These are phyloP conservation scores for Lithophane ornitopus DNA, from an alignment of 2,888 invertebrate species.

Conservation along the genomic window DNA sequence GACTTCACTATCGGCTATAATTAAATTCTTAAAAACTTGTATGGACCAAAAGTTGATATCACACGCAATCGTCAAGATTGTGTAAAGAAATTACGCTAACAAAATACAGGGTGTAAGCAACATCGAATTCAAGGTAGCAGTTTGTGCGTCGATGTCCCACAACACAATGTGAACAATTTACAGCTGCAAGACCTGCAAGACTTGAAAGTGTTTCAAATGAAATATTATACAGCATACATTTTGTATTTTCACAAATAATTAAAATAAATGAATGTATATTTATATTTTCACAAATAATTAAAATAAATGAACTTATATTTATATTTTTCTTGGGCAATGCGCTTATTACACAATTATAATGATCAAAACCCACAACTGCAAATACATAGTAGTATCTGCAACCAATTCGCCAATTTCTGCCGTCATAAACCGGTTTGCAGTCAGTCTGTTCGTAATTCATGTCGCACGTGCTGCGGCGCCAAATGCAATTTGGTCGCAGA, in stretches of 20 bases:
- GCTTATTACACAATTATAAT: not conserved
- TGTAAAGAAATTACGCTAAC: not conserved
- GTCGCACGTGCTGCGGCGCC: conserved; percentile 70
- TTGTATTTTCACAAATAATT: not conserved
- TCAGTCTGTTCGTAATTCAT: conserved; percentile 70
- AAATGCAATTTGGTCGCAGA: conserved; percentile 71
- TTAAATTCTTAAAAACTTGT: too few species aligned
- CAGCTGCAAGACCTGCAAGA: not conserved
- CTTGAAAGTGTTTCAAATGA: not conserved
- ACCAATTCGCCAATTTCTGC: conserved; percentile 63
- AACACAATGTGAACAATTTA: not conserved
- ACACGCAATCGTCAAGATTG: not conserved
- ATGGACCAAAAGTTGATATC: not conserved
- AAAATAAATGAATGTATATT: not conserved
- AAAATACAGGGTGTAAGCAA: not conserved
- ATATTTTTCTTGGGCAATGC: not conserved
- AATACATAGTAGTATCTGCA: conserved; percentile 60
- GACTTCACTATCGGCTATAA: too few species aligned
- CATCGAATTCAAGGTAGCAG: not conserved
- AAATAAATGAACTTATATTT: not conserved
- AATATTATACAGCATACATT: not conserved
- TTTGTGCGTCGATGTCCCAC: not conserved
- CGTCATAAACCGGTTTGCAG: conserved; percentile 70
- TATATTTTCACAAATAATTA: not conserved
- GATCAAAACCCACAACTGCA: conserved; percentile 18